Base-by-base conservation (phyloP, 2,113 vertebrate species). In the Lanius ludovicianus region DNA sequence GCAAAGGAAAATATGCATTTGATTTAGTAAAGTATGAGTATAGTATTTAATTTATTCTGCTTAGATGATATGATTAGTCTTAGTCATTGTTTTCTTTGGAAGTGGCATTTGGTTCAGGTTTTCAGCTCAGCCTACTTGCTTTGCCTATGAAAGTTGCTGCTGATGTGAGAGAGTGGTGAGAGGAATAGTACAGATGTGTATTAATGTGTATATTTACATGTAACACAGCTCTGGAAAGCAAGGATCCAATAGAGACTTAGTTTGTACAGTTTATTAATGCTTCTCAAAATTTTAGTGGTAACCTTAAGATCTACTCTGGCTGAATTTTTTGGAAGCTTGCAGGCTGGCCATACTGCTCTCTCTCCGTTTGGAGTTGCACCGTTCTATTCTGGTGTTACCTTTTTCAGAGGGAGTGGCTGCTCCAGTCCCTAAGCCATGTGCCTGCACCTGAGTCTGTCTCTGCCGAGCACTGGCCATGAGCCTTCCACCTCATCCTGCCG, bases 221-320 rank as follows among this genome's bases (percentile, higher is more conserved):
- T 22, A 21, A 3, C 13, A 28, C 47, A 60, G 35, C 41, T 60
- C 41, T 69, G 62, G 24, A 62, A 64, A 55, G 41, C 27, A 30
- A 37, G 28, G 3, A 57, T 37, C 31, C 12, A 15, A 0, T 5
- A 28, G 37, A 47, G 37, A 41, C 14, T 64, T 39, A 14, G 5
- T 15, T 84, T 63, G 18, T 63, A 33, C 9, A 37, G 5, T 21
- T 75, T 59, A 28, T 30, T 50, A 14, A 13, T 46, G 21, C 19
- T 68, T 4, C 50, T 80, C 60, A 37, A 82, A 31, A 5, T 70
- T n/a, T 14, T n/a, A 60, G 41, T 9, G 7, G 22, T 46, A 78
- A 27, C 16, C 11, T 37, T 23, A 56, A 90, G 33, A 25, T 46
- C 21, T 56, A 0, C 9, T 5, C 10, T 80, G 63, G 27, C 23